These are phyloP conservation scores for Cuculus canorus DNA, from an alignment of 2,797 vertebrate species.

Conservation along the genomic window DNA sequence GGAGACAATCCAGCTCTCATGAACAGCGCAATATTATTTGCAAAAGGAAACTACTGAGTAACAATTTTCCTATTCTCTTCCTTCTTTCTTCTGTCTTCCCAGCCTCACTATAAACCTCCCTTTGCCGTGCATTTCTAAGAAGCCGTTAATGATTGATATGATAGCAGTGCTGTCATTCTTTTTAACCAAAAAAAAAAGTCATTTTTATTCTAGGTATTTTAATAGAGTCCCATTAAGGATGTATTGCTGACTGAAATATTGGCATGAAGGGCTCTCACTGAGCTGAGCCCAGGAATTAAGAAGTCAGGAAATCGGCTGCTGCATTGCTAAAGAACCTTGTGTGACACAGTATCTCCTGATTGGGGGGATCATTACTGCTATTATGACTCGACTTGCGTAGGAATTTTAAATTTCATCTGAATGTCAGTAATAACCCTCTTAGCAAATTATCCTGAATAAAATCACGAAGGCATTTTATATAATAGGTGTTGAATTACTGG, in stretches of 20 bases:
- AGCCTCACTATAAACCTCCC: slow-evolving; percentile 16
- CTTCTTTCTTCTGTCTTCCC: slow-evolving; percentile 42
- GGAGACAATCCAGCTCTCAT: slow-evolving; percentile 44
- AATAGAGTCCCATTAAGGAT: slow-evolving; percentile 86
- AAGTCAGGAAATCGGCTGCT: slow-evolving; percentile 86
- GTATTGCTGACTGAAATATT: slow-evolving; percentile 86
- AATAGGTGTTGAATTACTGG: slow-evolving; percentile 92
- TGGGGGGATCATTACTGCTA: slow-evolving; percentile 96
- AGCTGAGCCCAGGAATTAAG: slow-evolving; percentile 86
- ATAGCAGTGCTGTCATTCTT: slow-evolving; percentile 83
- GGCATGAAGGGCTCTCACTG: slow-evolving; percentile 85
- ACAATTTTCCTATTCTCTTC: slow-evolving; percentile 56
- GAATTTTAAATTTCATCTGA: slow-evolving; percentile 96
- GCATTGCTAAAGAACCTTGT: slow-evolving; percentile 84
- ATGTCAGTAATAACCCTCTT: slow-evolving; percentile 98
- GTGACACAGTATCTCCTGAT: slow-evolving; percentile 90
- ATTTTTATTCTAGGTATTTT: slow-evolving; percentile 85
- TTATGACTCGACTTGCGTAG: slow-evolving; percentile 91
- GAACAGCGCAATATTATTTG: slow-evolving; percentile 43
- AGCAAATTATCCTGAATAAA: slow-evolving; percentile 99
- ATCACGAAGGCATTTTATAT: slow-evolving; percentile 96
- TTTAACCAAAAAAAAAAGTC: slow-evolving; percentile 66
- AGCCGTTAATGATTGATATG: slow-evolving; percentile 80
- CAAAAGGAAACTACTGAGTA: slow-evolving; percentile 50
- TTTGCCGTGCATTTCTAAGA: slow-evolving; percentile 67